Percentiles rank a stretch among this genome's conserved stretches.
Evolutionary conservation across 2,113 vertebrate genomes (phyloP).

Genomic region (Mormyrus iriodes): DNA sequence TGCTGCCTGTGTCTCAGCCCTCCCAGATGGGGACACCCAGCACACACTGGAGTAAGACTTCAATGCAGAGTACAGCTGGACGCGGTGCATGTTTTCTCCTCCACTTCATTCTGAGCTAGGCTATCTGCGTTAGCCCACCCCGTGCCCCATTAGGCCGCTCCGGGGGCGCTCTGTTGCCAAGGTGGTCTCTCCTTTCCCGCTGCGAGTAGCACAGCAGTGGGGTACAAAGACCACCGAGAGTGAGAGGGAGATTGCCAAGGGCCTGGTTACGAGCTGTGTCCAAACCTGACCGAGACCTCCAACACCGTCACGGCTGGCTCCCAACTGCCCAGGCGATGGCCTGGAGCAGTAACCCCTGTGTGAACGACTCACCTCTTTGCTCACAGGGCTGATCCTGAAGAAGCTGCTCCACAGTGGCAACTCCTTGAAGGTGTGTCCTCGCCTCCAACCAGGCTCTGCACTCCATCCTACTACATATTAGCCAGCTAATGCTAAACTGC

Average conservation of each 20-base stretch:
- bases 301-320: constrained; percentile 43
- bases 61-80: not conserved
- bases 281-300: constrained; percentile 73
- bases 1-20: not conserved
- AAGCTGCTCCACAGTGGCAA: constrained; percentile 97
- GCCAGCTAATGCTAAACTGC: not conserved
- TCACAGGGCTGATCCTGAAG: constrained; percentile 88
- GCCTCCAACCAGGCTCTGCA: not conserved
- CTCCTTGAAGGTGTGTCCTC: constrained; percentile 83
- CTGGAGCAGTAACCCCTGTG: not conserved
- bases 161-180: constrained; percentile 23
- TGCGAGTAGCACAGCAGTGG: constrained; percentile 55
- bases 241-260: constrained; percentile 71
- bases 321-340: not conserved
- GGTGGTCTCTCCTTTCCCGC: constrained; percentile 60
- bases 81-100: not conserved
- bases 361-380: constrained; percentile 26
- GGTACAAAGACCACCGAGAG: constrained; percentile 67
- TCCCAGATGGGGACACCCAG: not conserved
- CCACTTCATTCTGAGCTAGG: not conserved
- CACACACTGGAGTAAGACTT: not conserved
- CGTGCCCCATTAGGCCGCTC: not conserved
- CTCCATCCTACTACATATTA: not conserved
- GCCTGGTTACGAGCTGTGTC: constrained; percentile 59
- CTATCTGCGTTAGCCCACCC: not conserved